Evolutionary conservation across 2,797 vertebrate genomes (phyloP), one percentile per base, ranked within the genome.

Genomic region (Momotus momota): DNA sequence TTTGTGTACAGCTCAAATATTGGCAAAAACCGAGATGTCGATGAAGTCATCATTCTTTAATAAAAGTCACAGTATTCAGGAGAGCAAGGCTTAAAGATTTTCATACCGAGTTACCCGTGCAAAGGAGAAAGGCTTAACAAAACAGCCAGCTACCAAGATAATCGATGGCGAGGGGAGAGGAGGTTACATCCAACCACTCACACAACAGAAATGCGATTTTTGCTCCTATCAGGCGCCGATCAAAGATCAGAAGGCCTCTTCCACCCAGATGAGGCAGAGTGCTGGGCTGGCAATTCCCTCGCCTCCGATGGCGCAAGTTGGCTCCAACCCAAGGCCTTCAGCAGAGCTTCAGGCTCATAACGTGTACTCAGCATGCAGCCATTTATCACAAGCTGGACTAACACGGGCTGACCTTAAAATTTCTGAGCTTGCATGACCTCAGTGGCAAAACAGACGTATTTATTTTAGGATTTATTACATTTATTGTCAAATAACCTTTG

Each of bases 381-480:
- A 0, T 57, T 90, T 67, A 72, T 83, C 89, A 78, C 12, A 58
- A 62, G 86, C 45, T 6, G 73, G 55, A 48, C 74, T 81, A 79
- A 86, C 78, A 46, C 8, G 15, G 78, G 62, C 86, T 94, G 94
- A 97, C 96, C 94, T 94, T 88, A 92, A 86, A 54, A 20, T 57
- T 82, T 74, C 91, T 21, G 61, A 88, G 70, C 67, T 65, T 70
- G 79, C 71, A 10, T 19, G 54, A 94, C 89, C 87, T 71, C 49
- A 11, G 73, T 9, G 52, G 40, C 91, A 77, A 73, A 91, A 6
- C 64, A 86, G 60, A 86, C 1, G 21, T 84, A 81, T 94, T 93
- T 94, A n/a, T 60, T 93, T 90, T 69, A 82, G 14, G 12, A 70
- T 85, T 88, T 81, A 62, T 55, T 60, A 61, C 69, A n/a, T 73